Conservation (phyloP, 2,797 vertebrate species). For the Fistularia commersonii region DNA sequence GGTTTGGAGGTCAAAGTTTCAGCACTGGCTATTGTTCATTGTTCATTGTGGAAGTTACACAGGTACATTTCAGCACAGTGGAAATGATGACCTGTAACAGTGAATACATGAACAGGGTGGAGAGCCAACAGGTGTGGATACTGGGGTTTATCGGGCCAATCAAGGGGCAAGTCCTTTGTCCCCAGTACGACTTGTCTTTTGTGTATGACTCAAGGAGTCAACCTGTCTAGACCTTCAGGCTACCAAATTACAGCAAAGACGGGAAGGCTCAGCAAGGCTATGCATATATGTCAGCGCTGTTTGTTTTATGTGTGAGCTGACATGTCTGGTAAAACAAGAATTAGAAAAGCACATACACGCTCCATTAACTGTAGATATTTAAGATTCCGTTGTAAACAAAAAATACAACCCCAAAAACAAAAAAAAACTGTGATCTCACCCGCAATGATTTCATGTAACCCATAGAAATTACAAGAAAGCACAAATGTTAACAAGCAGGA, state of each 20-base stretch:
- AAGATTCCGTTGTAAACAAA: conserved; percentile 11
- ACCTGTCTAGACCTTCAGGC: conserved; percentile 57
- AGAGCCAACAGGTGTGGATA: conserved; percentile 30
- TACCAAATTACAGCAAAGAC: conserved; percentile 31
- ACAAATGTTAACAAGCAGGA: too few relatives aligned
- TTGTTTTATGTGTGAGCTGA: conserved; percentile 6
- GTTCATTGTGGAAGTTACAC: conserved; percentile 6
- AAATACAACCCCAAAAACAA: neutral
- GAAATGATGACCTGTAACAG: conserved; percentile 7
- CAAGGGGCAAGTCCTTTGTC: conserved; percentile 25
- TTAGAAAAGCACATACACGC: neutral
- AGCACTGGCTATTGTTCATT: conserved; percentile 12
- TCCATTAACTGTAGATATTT: neutral
- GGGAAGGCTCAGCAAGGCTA: conserved; percentile 35
- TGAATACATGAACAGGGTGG: conserved; percentile 8
- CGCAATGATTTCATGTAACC: too few relatives aligned
- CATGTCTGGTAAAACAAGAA: conserved; percentile 30
- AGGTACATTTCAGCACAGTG: conserved; percentile 7
- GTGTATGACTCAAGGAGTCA: conserved; percentile 43
- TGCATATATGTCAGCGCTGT: conserved; percentile 9
- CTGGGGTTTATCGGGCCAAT: conserved; percentile 30
- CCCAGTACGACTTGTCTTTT: conserved; percentile 23
- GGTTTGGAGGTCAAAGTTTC: conserved; percentile 11
- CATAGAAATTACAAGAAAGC: too few relatives aligned
- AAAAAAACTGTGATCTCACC: too few relatives aligned